phyloP scores from a whole-genome alignment of 2,113 vertebrate genomes.

The Lamprotornis superbus region DNA sequence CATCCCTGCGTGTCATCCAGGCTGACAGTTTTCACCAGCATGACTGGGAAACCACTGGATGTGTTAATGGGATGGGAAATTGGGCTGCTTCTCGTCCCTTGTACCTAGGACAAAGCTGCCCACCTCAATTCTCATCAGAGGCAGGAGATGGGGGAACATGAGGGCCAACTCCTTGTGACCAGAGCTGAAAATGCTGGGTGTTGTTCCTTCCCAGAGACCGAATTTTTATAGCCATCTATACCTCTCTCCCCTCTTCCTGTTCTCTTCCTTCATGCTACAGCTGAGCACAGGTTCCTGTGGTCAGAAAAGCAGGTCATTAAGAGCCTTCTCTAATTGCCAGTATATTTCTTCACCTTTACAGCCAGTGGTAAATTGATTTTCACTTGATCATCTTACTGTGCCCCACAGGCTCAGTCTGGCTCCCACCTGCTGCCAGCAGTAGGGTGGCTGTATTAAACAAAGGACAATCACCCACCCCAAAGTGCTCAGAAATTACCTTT shows the following conservation, averaged over 20 bases:
- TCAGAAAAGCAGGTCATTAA: not conserved
- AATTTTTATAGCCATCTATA: conserved; percentile 1
- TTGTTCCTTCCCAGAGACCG: not conserved
- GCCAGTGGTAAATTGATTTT: conserved; percentile 42
- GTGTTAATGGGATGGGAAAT: not conserved
- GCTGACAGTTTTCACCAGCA: not conserved
- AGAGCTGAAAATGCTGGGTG: not conserved
- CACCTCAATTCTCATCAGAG: not conserved
- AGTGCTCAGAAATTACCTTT: not conserved
- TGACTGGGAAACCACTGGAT: not conserved
- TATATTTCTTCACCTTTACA: conserved; percentile 56
- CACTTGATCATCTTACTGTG: conserved; percentile 13
- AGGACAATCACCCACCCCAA: not conserved
- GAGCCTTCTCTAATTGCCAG: conserved; percentile 5
- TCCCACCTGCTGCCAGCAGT: not conserved
- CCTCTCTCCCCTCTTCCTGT: not conserved
- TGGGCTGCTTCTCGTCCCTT: not conserved
- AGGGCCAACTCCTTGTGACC: not conserved
- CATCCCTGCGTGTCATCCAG: not conserved
- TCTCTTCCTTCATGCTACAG: not conserved
- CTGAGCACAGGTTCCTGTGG: not conserved
- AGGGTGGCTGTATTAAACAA: not conserved
- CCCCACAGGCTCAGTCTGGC: not conserved
- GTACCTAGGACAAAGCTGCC: not conserved
- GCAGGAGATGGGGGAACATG: fast-evolving